Conservation (phyloP, 2,888 invertebrate species). For the Mythimna ferrago region DNA sequence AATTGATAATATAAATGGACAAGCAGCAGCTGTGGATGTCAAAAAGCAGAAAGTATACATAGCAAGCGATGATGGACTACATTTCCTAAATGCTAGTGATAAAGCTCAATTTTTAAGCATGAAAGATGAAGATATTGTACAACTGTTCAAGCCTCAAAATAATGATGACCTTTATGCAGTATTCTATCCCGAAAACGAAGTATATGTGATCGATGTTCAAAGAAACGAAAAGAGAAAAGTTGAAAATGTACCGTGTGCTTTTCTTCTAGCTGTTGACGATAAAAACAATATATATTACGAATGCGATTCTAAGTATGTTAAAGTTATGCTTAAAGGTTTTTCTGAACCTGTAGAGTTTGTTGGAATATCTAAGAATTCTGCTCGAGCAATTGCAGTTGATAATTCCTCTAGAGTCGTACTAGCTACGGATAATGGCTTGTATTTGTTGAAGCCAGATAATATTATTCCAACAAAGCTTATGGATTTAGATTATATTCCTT, state of each 20-base stretch:
- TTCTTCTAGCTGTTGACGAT: conserved; percentile 82
- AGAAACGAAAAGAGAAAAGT: conserved; percentile 80
- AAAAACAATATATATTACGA: conserved; percentile 84
- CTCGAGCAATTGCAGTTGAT: conserved; percentile 81
- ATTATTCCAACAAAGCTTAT: conserved; percentile 85
- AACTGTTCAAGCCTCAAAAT: conserved; percentile 79
- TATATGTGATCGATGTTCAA: conserved; percentile 77
- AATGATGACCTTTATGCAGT: conserved; percentile 81
- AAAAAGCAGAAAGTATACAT: conserved; percentile 80
- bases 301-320: conserved; percentile 87
- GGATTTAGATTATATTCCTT: conserved; percentile 82
- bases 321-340: conserved; percentile 83
- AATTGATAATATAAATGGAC: conserved; percentile 82
- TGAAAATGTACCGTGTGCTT: conserved; percentile 83
- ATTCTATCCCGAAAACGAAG: conserved; percentile 82
- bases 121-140: conserved; percentile 86
- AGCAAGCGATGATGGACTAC: conserved; percentile 82
- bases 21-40: conserved; percentile 82
- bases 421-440: conserved; percentile 85
- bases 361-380: conserved; percentile 82
- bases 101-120: conserved; percentile 78
- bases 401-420: conserved; percentile 74
- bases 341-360: conserved; percentile 85
- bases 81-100: conserved; percentile 76
- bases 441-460: conserved; percentile 78